Base-by-base conservation (phyloP, 2,888 invertebrate species). In the Ganaspis brasiliensis region DNA sequence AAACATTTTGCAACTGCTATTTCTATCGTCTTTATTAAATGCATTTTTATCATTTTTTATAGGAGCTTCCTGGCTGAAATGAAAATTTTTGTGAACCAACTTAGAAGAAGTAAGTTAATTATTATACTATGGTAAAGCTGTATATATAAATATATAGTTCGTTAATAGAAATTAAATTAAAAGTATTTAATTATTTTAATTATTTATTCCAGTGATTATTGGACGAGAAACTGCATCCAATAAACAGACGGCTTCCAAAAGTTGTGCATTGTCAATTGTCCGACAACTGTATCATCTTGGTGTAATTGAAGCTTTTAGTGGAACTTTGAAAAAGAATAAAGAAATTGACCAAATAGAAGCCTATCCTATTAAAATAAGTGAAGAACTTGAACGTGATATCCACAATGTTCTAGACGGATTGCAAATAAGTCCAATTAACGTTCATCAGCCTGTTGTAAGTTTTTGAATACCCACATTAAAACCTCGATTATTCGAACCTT, bases 31-130 rank as follows among this genome's bases (percentile, higher is more conserved):
- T n/a, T n/a, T n/a, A n/a, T n/a, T n/a, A n/a, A n/a, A n/a, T n/a
- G n/a, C n/a, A n/a, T n/a, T n/a, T 74, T 74, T 74, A 71, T 63
- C n/a, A 26, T 72, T 21, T n/a, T 16, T 52, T 89, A 19, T 92
- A 98, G 98, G 96, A 98, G 98, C 90, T 99, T 98, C 91, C 96
- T 97, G 92, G 98, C 98, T 63, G 98, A 98, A 92, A 95, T 98
- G 95, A 93, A 95, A 16, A 95, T 99, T 88, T 98, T 93, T 91
- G 96, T 98, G 1, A 96, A 95, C 72, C 95, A 96, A 86, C 92
- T 99, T 19, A 95, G 95, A 26, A 95, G 98, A 89, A 95, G 95
- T 91, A 94, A 96, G 93, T 92, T 31, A 37, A 52, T 5, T 73
- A 8, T 40, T 40, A 40, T 40, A 2, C 56, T 67, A n/a, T n/a